Evolutionary conservation across 2,113 vertebrate species (phyloP).

Genomic region (Neodon shergylaensis): DNA sequence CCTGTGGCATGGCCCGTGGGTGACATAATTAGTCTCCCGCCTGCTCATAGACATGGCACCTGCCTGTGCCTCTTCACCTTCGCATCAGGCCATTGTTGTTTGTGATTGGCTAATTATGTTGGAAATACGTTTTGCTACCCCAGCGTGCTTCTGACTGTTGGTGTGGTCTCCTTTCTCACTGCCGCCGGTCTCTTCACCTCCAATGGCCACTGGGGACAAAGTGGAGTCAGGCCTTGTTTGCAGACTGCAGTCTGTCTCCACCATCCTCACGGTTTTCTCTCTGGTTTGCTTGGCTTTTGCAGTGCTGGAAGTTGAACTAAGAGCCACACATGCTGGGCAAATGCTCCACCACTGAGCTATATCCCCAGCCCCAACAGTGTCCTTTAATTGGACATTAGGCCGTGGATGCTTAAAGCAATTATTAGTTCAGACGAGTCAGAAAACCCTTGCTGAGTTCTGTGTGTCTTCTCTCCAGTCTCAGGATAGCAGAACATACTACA

Average conservation of each 20-base stretch:
- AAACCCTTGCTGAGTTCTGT: accelerated
- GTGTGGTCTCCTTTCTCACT: no score
- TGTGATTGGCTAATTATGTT: background rate
- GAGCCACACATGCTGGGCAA: no score
- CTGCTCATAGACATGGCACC: background rate
- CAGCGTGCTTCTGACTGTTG: accelerated
- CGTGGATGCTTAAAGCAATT: accelerated
- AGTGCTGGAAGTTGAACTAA: background rate
- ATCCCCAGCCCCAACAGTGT: background rate
- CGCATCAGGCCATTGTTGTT: no score
- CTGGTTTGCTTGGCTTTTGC: background rate
- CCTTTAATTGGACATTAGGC: background rate
- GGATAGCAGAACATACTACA: background rate
- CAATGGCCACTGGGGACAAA: background rate
- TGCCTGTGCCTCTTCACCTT: background rate
- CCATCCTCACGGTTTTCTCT: accelerated
- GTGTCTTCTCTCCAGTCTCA: background rate
- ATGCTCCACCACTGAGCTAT: background rate
- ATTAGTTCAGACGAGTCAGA: accelerated
- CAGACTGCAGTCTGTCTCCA: background rate
- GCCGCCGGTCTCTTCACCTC: background rate
- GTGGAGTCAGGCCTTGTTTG: accelerated
- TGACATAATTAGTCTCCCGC: background rate
- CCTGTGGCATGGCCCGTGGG: background rate
- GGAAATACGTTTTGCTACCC: accelerated